A percentile compares a stretch with the other conserved stretches of the same genome.
phyloP scores from a whole-genome alignment of 2,888 invertebrate genomes.

The Agrotis clavis region DNA sequence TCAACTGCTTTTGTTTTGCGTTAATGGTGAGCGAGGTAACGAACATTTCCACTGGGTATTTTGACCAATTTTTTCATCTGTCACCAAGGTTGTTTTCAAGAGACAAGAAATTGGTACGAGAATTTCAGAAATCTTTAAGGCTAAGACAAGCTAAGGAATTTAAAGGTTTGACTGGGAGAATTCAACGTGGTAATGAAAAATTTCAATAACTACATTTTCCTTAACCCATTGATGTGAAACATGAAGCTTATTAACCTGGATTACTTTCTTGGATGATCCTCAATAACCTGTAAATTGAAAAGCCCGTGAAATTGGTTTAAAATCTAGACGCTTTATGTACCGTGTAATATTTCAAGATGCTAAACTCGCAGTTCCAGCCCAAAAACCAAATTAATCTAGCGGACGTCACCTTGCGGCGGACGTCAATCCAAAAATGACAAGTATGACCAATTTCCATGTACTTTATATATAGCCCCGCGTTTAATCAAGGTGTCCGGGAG shows the following conservation, averaged over 20 bases:
- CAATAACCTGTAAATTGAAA: neutral
- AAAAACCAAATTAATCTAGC: constrained; percentile 60
- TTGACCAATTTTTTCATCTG: constrained; percentile 10
- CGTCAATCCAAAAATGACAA: constrained; percentile 76
- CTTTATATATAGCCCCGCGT: constrained; percentile 79
- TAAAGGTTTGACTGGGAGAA: neutral
- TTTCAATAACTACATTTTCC: neutral
- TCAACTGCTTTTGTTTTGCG: constrained; percentile 47
- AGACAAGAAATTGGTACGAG: no score
- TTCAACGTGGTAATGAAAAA: neutral
- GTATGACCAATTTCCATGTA: constrained; percentile 74
- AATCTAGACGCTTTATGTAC: constrained; percentile 1
- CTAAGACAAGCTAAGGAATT: no score
- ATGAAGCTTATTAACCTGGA: neutral
- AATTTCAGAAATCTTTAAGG: no score
- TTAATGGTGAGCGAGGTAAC: constrained; percentile 32
- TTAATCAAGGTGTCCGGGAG: constrained; percentile 86
- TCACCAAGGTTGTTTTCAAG: neutral
- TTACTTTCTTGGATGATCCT: neutral
- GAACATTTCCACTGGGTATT: constrained; percentile 12
- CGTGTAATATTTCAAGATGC: constrained; percentile 16
- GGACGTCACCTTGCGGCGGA: constrained; percentile 58
- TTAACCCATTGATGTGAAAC: neutral
- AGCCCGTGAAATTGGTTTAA: constrained; percentile 28
- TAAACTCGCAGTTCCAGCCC: constrained; percentile 36